phyloP scores from a whole-genome alignment of 1,140 invertebrate genomes.

The Nautilus pompilius region DNA sequence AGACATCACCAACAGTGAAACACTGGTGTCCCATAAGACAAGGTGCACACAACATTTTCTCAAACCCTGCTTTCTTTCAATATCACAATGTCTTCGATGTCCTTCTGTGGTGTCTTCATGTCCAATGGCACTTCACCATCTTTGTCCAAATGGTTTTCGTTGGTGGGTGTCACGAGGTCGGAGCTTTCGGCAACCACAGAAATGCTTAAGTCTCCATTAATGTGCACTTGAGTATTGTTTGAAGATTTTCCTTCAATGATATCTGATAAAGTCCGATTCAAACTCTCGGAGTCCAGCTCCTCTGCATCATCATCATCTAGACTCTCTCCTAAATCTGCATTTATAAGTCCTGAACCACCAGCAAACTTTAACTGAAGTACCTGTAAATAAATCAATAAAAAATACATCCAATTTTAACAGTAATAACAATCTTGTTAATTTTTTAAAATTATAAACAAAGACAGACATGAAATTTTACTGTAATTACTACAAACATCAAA shows the following conservation, averaged over 20 bases:
- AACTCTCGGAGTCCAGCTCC: slow-evolving; percentile 42
- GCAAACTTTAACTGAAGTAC: slow-evolving; percentile 44
- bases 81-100: no score
- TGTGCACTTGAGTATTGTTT: slow-evolving; percentile 10
- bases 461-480: neutral
- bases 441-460: neutral
- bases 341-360: slow-evolving; percentile 13
- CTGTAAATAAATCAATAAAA: slow-evolving; percentile 25
- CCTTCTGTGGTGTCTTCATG: no score
- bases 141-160: no score
- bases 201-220: no score
- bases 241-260: slow-evolving; percentile 40
- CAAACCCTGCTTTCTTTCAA: no score
- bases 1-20: no score
- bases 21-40: no score
- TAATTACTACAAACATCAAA: slow-evolving; percentile 2
- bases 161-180: no score
- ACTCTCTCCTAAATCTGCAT: slow-evolving; percentile 19
- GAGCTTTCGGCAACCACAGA: no score
- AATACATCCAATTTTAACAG: neutral
- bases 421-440: neutral
- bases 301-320: slow-evolving; percentile 36
- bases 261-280: slow-evolving; percentile 44
- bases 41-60: no score
- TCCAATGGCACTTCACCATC: no score